Base-by-base conservation (phyloP, 2,888 invertebrate genomes). In the Megalurothrips usitatus region DNA sequence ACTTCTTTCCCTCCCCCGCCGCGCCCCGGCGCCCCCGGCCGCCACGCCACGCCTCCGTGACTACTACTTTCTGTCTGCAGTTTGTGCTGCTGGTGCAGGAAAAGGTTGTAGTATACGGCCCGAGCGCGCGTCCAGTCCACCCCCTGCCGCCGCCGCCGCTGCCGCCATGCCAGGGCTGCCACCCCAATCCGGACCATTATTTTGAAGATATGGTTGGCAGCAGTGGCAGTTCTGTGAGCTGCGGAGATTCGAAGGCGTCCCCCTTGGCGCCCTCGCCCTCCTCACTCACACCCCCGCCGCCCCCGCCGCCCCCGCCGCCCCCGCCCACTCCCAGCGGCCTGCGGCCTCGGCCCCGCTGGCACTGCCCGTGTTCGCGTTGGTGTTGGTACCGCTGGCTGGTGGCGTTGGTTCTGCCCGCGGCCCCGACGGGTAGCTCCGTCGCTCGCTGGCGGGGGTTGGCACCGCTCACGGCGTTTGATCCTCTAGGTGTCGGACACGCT, bases 1-100 rank as follows among this genome's bases (percentile, higher is more conserved):
- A 58, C 23, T 23, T 23, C 23, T 68, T 23, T 19, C 68, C 68
- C 68, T 12, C 10, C 68, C 68, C 68, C 23, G 23, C 68, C 6
- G 0, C 68, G 68, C 68, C 68, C 6, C 68, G 11, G 23, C 11
- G 68, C 26, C 26, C 68, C 52, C 52, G 52, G 52, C 58, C 58
- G 58, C 58, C 58, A 17, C 58, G 58, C 58, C 58, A 58, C 58
- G 68, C 26, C 68, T 75, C 23, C 23, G 68, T 75, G 68, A 75
- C 68, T 58, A 58, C 58, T 58, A 58, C 58, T 75, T 75, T 75
- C 23, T 75, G 68, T 75, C 68, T 26, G 68, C 68, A 75, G 68
- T 75, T 75, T 75, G 68, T 75, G 68, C 68, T 75, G 68, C 68
- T 75, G 68, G 68, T 75, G 68, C 68, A 75, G 68, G 68, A 75